Evolutionary conservation across 2,888 invertebrate species (phyloP), one percentile per base, ranked within the genome.

Genomic region (Scaptomyza caliginosa): DNA sequence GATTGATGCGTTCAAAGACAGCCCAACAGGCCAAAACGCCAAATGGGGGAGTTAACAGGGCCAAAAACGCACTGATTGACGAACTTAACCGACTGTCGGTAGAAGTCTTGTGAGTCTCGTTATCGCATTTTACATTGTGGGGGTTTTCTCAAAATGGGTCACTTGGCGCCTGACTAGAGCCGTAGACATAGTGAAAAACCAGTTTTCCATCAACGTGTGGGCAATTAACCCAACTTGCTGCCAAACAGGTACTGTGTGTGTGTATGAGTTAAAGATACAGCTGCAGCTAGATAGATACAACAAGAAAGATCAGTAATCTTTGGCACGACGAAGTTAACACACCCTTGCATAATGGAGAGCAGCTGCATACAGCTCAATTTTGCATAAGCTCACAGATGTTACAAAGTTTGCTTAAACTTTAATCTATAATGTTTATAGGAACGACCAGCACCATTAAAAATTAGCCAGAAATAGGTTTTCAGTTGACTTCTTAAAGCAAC

Each of bases 1-100:
- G 88, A 88, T 86, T 86, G 86, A 86, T 86, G 89, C 67, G 74
- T 75, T 75, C 77, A 71, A 60, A 74, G 87, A 74, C 85, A 74
- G 78, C 87, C 84, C 77, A 73, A 34, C 13, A 34, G 16, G 46
- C 65, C 55, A 26, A 60, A 75, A 67, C 66, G 11, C 23, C 23
- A 24, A 45, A 26, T 38, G 24, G 23, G 34, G 17, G n/a, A n/a
- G 17, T 26, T 10, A 17, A 16, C 17, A 11, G 17, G 30, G 30
- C 30, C 49, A 24, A 63, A 69, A 64, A 63, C 38, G 60, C 80
- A 67, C 55, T 30, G 48, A 32, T 45, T 40, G 26, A 34, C 34
- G 50, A 38, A 60, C 43, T 34, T 34, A 46, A 36, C 45, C 17
- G 28, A 11, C 54, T 50, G 16, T 1, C 13, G 48, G 38, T n/a